Percentiles rank a stretch among this genome's conserved stretches.
These are phyloP conservation scores for Elegia similella DNA, from an alignment of 2,888 invertebrate genomes.

Conservation along the genomic window DNA sequence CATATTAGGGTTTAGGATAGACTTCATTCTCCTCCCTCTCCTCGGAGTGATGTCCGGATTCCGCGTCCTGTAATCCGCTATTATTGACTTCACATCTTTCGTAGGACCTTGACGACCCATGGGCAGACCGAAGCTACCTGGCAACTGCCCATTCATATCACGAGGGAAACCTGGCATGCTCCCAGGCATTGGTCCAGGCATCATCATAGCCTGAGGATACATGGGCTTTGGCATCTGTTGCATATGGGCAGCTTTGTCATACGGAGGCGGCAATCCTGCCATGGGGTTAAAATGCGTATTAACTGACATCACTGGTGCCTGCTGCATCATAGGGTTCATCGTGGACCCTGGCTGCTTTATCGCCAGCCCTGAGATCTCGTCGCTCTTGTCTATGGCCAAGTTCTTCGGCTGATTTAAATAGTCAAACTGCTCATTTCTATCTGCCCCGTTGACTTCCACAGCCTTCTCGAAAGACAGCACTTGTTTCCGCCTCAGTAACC, in stretches of 20 bases:
- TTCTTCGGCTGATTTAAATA: conserved; percentile 69
- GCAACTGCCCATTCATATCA: conserved; percentile 81
- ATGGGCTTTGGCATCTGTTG: conserved; percentile 69
- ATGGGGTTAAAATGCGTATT: conserved; percentile 67
- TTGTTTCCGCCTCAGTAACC: conserved; percentile 87
- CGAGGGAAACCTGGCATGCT: conserved; percentile 67
- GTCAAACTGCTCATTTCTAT: conserved; percentile 64
- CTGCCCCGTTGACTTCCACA: conserved; percentile 62
- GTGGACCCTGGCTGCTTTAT: conserved; percentile 62
- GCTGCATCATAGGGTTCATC: conserved; percentile 58
- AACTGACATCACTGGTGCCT: conserved; percentile 56
- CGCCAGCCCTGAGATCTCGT: conserved; percentile 70
- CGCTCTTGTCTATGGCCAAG: conserved; percentile 72
- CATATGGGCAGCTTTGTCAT: conserved; percentile 70
- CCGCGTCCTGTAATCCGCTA: conserved; percentile 89
- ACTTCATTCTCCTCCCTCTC: conserved; percentile 84
- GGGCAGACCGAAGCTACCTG: conserved; percentile 71
- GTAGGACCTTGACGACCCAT: conserved; percentile 88
- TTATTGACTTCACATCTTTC: conserved; percentile 91
- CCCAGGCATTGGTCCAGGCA: conserved; percentile 63
- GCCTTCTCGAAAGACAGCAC: conserved; percentile 77
- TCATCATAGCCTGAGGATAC: conserved; percentile 65
- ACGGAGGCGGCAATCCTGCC: conserved; percentile 69
- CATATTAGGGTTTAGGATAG: conserved; percentile 71
- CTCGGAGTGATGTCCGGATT: conserved; percentile 88